Base-by-base conservation (phyloP, 2,113 vertebrate genomes). In the Lycaon pictus region DNA sequence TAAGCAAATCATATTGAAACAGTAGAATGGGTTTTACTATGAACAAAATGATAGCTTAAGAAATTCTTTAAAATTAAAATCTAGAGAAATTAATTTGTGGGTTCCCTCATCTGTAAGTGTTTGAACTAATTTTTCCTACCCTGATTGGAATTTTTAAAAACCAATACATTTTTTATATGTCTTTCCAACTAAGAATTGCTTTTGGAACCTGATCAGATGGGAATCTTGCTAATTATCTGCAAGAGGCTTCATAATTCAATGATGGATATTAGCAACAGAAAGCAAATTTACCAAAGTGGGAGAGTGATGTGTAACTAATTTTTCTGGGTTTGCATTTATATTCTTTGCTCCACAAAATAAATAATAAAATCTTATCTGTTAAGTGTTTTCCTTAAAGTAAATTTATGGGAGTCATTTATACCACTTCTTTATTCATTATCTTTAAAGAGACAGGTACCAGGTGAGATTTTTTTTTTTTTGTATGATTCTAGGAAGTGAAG, bases 131-230 rank as follows among this genome's bases (percentile, higher is more conserved):
- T 96, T 88, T 96, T 98, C 22, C 22, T 87, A 2, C 55, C 29
- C 93, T 95, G 32, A 79, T 93, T 11, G 5, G 43, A 95, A 83
- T 79, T 62, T 94, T 97, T 65, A 15, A 88, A 95, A 95, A 81
- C 43, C 25, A 60, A 55, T 63, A 17, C 2, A 80, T 69, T 80
- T 80, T 93, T 90, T 58, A 62, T 7, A 32, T 71, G 35, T 16
- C 2, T 88, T 90, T 19, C 19, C 69, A 90, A 32, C 13, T 72
- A 60, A 85, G 35, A 93, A 63, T 89, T 93, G n/a, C 69, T 93
- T 95, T 92, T 79, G 56, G 29, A 92, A 87, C 35, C 35, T 69
- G 17, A 67, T 43, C 22, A 87, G 11, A 35, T 65, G 12, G 11
- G 29, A 90, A 56, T 90, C 12, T 55, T 96, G 16, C 29, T 95